Percentiles rank a stretch among this genome's conserved stretches.
Evolutionary conservation across 2,113 vertebrate genomes (phyloP).

Genomic region (Ancistrus triradiatus): DNA sequence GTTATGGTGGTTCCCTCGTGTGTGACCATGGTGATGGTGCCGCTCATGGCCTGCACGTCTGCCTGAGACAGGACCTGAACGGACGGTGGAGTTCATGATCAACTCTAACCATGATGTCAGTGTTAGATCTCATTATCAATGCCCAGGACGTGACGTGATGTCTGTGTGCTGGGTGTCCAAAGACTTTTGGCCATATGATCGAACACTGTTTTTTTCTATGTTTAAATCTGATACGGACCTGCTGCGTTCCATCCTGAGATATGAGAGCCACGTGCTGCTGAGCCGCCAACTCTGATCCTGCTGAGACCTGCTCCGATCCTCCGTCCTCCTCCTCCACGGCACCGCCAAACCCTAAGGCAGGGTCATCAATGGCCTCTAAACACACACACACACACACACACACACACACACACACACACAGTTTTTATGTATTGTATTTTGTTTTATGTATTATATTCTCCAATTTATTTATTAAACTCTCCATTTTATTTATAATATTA

Average conservation of each 20-base stretch:
- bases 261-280: constrained; percentile 93
- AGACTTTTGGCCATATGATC: too few species aligned
- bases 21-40: constrained; percentile 96
- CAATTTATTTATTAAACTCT: too few species aligned
- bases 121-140: too few species aligned
- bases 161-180: too few species aligned
- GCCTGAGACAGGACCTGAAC: constrained; percentile 90
- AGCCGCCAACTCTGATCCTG: constrained; percentile 76
- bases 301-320: constrained; percentile 79
- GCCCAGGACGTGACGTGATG: too few species aligned
- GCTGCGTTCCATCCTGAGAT: constrained; percentile 94
- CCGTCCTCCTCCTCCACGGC: constrained; percentile 85
- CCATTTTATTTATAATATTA: too few species aligned
- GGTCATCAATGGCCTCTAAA: constrained; percentile 86
- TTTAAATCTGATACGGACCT: too few species aligned
- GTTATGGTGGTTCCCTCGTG: constrained; percentile 98
- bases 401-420: background rate
- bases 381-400: too few species aligned
- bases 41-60: constrained; percentile 90
- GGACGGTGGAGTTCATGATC: background rate
- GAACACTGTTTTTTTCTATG: too few species aligned
- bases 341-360: constrained; percentile 80
- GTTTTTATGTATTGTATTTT: background rate
- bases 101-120: too few species aligned
- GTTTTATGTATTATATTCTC: too few species aligned